phyloP scores from a whole-genome alignment of 1,140 invertebrate genomes.

The Bemisia tabaci region DNA sequence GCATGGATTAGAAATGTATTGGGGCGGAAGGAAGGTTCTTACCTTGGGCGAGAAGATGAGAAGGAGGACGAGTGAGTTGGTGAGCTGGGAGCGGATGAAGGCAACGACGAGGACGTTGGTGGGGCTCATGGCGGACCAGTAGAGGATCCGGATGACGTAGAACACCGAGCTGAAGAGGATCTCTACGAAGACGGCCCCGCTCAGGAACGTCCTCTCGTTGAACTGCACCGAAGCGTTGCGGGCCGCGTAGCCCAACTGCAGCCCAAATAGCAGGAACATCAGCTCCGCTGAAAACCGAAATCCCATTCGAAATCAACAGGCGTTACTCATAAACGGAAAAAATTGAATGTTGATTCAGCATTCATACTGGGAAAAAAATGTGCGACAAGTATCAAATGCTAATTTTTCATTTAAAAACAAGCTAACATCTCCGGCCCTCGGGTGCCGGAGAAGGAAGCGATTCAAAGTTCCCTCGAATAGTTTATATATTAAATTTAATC shows the following conservation, averaged over 20 bases:
- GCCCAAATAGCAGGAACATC: constrained; percentile 62
- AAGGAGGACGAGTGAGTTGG: constrained; percentile 55
- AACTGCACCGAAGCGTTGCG: constrained; percentile 68
- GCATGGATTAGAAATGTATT: too few species aligned
- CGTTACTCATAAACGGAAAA: not conserved
- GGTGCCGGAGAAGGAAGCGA: not conserved
- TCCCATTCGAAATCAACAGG: not conserved
- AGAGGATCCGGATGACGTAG: constrained; percentile 47
- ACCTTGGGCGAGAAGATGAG: constrained; percentile 65
- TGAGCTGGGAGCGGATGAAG: constrained; percentile 58
- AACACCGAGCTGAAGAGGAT: constrained; percentile 51
- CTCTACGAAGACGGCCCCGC: constrained; percentile 60
- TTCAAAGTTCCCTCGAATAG: too few species aligned
- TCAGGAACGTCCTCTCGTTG: constrained; percentile 62
- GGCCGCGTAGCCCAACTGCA: constrained; percentile 66
- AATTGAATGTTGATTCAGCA: too few species aligned
- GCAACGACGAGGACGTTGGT: constrained; percentile 51
- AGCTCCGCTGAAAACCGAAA: constrained; percentile 51
- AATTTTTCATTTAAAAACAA: too few species aligned
- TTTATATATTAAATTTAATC: too few species aligned
- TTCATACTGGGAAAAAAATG: not conserved
- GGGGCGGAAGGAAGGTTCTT: too few species aligned
- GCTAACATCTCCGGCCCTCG: too few species aligned
- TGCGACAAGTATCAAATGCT: too few species aligned
- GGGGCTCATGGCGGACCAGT: constrained; percentile 42